phyloP scores from a whole-genome alignment of 2,888 invertebrate genomes.

The Agrypnus murinus region DNA sequence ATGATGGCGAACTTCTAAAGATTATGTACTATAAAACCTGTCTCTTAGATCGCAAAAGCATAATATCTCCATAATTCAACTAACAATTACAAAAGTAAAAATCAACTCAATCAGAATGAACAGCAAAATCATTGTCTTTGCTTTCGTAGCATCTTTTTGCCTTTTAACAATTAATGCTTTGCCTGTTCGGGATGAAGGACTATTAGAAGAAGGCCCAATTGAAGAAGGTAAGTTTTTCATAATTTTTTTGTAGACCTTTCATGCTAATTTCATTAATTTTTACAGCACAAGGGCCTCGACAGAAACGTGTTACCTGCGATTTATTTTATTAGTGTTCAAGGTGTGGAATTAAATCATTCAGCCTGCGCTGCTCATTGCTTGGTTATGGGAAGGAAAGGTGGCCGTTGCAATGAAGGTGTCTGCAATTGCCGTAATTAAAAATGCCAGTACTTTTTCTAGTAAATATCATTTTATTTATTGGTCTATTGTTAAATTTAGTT shows the following conservation, averaged over 20 bases:
- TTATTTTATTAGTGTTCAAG: constrained; percentile 61
- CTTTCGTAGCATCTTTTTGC: not conserved
- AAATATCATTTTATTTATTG: too few species aligned
- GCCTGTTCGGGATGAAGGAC: not conserved
- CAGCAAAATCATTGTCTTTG: constrained; percentile 9
- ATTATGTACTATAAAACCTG: too few species aligned
- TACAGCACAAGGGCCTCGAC: not conserved
- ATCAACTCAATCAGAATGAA: constrained; percentile 10
- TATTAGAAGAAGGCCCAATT: not conserved
- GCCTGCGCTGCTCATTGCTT: constrained; percentile 71
- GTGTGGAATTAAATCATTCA: constrained; percentile 67
- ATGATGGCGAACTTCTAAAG: too few species aligned
- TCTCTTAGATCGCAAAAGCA: too few species aligned
- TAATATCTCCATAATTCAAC: too few species aligned
- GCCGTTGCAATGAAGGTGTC: constrained; percentile 15
- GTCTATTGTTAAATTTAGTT: too few species aligned
- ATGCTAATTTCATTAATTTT: not conserved
- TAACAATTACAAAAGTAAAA: too few species aligned
- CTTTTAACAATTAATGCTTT: not conserved
- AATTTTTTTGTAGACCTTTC: not conserved
- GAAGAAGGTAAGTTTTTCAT: not conserved
- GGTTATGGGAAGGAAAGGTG: constrained; percentile 54
- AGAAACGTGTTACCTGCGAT: constrained; percentile 71
- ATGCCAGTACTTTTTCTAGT: too few species aligned
- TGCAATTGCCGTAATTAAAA: constrained; percentile 15